These are phyloP conservation scores for Parapsyche elsis DNA, from an alignment of 1,140 invertebrate species.

Conservation along the genomic window DNA sequence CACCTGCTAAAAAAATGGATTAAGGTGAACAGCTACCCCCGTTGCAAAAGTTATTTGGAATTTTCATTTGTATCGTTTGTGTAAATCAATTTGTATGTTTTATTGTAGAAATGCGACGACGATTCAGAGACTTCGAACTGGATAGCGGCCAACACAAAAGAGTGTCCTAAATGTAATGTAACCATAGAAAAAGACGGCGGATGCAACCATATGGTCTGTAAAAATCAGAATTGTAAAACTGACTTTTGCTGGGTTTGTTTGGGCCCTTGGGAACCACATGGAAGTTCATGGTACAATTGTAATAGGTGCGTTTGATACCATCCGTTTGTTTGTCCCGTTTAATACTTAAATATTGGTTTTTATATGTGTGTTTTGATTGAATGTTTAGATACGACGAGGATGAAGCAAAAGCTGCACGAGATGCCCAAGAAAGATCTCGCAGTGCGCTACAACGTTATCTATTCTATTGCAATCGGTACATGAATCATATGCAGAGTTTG, in stretches of 20 bases:
- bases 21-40: constrained; percentile 68
- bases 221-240: constrained; percentile 97
- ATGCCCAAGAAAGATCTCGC: constrained; percentile 95
- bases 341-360: too few species aligned
- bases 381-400: constrained; percentile 87
- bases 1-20: constrained; percentile 95
- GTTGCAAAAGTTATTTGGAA: not conserved
- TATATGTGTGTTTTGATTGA: not conserved
- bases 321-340: not conserved
- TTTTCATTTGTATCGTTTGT: not conserved
- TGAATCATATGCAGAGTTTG: constrained; percentile 99
- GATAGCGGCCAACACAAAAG: constrained; percentile 99
- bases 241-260: constrained; percentile 99
- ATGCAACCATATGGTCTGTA: constrained; percentile 99
- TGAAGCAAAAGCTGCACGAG: constrained; percentile 94
- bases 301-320: constrained; percentile 79
- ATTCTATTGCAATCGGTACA: constrained; percentile 99
- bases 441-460: constrained; percentile 93
- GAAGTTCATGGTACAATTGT: constrained; percentile 98
- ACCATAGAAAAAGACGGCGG: constrained; percentile 99
- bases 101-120: constrained; percentile 90
- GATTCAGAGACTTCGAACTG: constrained; percentile 99
- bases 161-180: constrained; percentile 98
- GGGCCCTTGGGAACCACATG: constrained; percentile 98
- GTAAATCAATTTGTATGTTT: not conserved